Conservation (phyloP, 2,797 vertebrate species). For the Champsocephalus gunnari region DNA sequence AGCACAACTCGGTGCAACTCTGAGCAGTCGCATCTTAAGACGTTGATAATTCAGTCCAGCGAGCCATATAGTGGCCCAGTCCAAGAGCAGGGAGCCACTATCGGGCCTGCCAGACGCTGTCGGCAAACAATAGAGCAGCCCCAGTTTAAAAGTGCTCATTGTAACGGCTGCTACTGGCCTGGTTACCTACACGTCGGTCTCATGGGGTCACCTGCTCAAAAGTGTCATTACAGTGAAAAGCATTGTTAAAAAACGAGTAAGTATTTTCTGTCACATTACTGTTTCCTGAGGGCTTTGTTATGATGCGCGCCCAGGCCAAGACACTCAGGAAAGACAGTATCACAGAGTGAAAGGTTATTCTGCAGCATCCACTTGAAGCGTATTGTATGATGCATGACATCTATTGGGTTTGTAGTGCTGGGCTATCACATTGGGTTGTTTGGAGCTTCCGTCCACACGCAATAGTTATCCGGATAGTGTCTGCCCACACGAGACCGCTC, state of each 20-base stretch:
- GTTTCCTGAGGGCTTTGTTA: slow-evolving; percentile 21
- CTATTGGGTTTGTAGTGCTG: background rate
- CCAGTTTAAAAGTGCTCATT: slow-evolving; percentile 48
- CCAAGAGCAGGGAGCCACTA: slow-evolving; percentile 30
- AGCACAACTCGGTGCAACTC: slow-evolving; percentile 10
- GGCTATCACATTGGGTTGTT: background rate
- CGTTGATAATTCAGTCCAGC: slow-evolving; percentile 41
- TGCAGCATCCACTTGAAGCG: slow-evolving; percentile 6
- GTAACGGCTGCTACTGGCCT: slow-evolving; percentile 36
- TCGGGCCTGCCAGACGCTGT: slow-evolving; percentile 31
- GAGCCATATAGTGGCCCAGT: slow-evolving; percentile 39
- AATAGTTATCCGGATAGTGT: too few relatives aligned
- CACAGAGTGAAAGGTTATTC: slow-evolving; percentile 32
- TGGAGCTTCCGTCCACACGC: background rate
- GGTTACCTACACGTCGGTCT: slow-evolving; percentile 58
- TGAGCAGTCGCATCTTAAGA: slow-evolving; percentile 38
- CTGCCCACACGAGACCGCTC: too few relatives aligned
- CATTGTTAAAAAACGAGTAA: slow-evolving; percentile 31
- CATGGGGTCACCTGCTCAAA: slow-evolving; percentile 57
- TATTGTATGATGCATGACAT: slow-evolving; percentile 13
- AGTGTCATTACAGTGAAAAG: slow-evolving; percentile 54
- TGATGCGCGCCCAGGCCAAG: slow-evolving; percentile 8
- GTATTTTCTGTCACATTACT: slow-evolving; percentile 26
- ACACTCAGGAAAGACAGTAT: background rate
- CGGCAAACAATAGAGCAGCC: slow-evolving; percentile 49